Evolutionary conservation across 1,140 invertebrate genomes (phyloP).

Genomic region (Mylabris phalerata): DNA sequence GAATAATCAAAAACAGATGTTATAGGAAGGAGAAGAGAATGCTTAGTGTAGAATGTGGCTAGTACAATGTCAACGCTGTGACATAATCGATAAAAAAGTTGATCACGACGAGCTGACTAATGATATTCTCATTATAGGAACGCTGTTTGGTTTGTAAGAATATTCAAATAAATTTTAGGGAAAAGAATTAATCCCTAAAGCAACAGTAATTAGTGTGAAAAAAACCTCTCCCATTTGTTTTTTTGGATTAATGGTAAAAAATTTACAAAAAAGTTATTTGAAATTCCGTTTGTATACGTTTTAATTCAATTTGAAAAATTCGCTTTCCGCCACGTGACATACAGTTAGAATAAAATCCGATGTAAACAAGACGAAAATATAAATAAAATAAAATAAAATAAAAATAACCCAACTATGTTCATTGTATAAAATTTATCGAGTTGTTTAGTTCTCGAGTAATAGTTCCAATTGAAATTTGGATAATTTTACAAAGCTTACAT

Average conservation of each 20-base stretch:
- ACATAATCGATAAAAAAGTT: constrained; percentile 12
- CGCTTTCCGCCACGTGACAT: constrained; percentile 7
- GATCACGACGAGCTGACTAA: constrained; percentile 10
- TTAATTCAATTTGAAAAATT: constrained; percentile 15
- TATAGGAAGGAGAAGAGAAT: constrained; percentile 9
- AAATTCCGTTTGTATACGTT: constrained; percentile 14
- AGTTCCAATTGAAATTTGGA: constrained; percentile 2
- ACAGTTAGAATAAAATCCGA: no score
- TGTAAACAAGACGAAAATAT: no score
- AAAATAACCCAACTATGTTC: no score
- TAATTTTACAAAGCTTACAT: constrained; percentile 16
- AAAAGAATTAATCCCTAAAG: no score
- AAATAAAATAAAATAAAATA: no score
- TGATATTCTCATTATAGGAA: neutral
- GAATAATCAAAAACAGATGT: constrained; percentile 12
- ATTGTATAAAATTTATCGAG: no score
- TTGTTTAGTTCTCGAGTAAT: no score
- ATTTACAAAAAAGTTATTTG: constrained; percentile 9
- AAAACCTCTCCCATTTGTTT: no score
- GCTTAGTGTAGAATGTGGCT: neutral
- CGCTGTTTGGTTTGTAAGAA: no score
- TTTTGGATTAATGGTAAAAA: neutral
- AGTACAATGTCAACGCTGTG: constrained; percentile 14
- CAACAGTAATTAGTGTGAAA: no score
- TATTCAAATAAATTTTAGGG: no score